phyloP scores from a whole-genome alignment of 2,888 invertebrate genomes.

The Drosophila borealis region DNA sequence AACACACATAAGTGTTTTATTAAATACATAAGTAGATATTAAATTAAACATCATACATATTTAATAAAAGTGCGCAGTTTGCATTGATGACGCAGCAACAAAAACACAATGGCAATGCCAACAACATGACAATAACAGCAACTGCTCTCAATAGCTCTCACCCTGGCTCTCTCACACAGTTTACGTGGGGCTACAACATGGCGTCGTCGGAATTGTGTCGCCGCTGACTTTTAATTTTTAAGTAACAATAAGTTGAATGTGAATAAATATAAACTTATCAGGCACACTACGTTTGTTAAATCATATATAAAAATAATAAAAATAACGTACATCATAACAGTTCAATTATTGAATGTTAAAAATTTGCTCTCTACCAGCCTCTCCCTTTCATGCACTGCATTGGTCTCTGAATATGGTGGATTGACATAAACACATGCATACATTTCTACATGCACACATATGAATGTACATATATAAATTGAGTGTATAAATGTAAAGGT shows the following conservation, averaged over 20 bases:
- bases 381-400: slow-evolving; percentile 51
- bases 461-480: not conserved
- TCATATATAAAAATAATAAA: slow-evolving; percentile 2
- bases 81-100: slow-evolving; percentile 80
- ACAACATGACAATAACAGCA: slow-evolving; percentile 59
- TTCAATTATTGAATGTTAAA: slow-evolving; percentile 2
- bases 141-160: slow-evolving; percentile 50
- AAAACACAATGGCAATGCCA: slow-evolving; percentile 66
- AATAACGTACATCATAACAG: slow-evolving; percentile 3
- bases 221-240: slow-evolving; percentile 65
- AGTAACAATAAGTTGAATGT: slow-evolving; percentile 41
- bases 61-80: slow-evolving; percentile 72
- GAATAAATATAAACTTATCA: slow-evolving; percentile 28
- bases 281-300: not conserved
- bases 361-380: slow-evolving; percentile 18
- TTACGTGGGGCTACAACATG: slow-evolving; percentile 65
- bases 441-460: too few relatives aligned
- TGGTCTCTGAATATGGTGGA: slow-evolving; percentile 51
- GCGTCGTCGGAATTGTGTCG: slow-evolving; percentile 77
- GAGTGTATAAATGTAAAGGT: slow-evolving; percentile 1
- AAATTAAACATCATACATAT: slow-evolving; percentile 33
- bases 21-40: slow-evolving; percentile 22
- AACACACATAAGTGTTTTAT: not conserved
- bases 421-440: not conserved
- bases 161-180: slow-evolving; percentile 47